Base-by-base conservation (phyloP, 2,888 invertebrate genomes). In the Phoronis australis region DNA sequence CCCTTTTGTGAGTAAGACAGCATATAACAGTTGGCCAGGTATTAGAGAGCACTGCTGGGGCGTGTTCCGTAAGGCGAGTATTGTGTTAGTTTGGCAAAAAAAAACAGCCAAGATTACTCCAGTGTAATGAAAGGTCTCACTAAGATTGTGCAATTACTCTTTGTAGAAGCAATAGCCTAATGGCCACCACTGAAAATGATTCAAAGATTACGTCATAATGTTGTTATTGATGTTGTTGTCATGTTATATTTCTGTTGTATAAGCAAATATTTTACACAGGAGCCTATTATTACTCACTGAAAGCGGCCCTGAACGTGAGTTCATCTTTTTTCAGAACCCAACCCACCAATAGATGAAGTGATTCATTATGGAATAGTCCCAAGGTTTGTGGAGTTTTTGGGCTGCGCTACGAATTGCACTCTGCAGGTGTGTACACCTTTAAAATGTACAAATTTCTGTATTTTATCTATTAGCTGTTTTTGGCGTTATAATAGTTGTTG, bases 271-370 rank as follows among this genome's bases (percentile, higher is more conserved):
- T n/a, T n/a, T n/a, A n/a, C n/a, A n/a, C n/a, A n/a, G n/a, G 12
- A 23, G 18, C n/a, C 20, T 22, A 3, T 25, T 2, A n/a, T 5
- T 47, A 25, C 9, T 35, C 35, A 35, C 9, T 37, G 20, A 38
- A 37, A 37, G 23, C 4, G 15, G n/a, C n/a, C n/a, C n/a, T n/a
- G 25, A 25, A 25, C 20, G 20, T 25, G 22, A 24, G 24, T 49
- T 20, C 21, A 15, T 50, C 46, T 27, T 43, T 42, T 52, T 61
- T 27, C 63, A 78, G 95, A 96, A 79, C 94, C 95, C 3, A 92
- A 94, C 81, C 96, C 96, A 47, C 96, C 95, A 2, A 96, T 96
- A 63, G 92, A 95, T 78, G 93, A 93, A 82, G 95, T 96, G 39
- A 93, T 96, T 71, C 83, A 86, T 62, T 89, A 91, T 51, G 95